Base-by-base conservation (phyloP, 2,113 vertebrate species). In the Zootoca vivipara region DNA sequence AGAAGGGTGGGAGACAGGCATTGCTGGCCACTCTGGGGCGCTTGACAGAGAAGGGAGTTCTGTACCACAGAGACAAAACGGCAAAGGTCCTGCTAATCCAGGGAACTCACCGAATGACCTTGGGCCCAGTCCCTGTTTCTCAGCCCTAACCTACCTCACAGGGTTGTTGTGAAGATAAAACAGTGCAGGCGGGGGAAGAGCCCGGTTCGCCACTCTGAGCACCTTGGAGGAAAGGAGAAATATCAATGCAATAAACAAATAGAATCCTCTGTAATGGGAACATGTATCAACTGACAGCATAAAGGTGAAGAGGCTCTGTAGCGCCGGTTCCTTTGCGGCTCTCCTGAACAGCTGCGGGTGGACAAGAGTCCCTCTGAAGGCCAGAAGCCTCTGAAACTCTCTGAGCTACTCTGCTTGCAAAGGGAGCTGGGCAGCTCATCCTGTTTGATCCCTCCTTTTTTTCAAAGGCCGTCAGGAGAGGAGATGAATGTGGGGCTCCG, bases 261-360 rank as follows among this genome's bases (percentile, higher is more conserved):
- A 20, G 58, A 62, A 62, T 15, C 58, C 58, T 62, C 58, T 62
- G 18, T 15, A 18, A 20, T 62, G 18, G 58, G 58, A 20, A 62
- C 16, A 18, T 9, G 58, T 62, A 20, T 62, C 15, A 62, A 15
- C 18, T 2, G 58, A 62, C 58, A 62, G 58, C 18, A 62, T 15
- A 20, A 33, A 8, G 22, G 67, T 1, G 18, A 20, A 16, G 8
- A 12, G 16, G 13, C 67, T 13, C 20, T 26, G 18, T 20, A 2
- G 35, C 3, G 16, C 10, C 56, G 42, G 18, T 40, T 20, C 4
- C 0, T 4, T 22, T 35, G 2, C 13, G 1, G 9, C 72, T 79
- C 33, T 18, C 0, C 16, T 9, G 6, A 0, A 1, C 1, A 1
- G 30, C 0, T 0, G 3, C 6, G 0, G 24, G 83, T 35, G 22